Evolutionary conservation across 1,140 invertebrate genomes (phyloP), one percentile per base, ranked within the genome.

Genomic region (Ceratina japonica): DNA sequence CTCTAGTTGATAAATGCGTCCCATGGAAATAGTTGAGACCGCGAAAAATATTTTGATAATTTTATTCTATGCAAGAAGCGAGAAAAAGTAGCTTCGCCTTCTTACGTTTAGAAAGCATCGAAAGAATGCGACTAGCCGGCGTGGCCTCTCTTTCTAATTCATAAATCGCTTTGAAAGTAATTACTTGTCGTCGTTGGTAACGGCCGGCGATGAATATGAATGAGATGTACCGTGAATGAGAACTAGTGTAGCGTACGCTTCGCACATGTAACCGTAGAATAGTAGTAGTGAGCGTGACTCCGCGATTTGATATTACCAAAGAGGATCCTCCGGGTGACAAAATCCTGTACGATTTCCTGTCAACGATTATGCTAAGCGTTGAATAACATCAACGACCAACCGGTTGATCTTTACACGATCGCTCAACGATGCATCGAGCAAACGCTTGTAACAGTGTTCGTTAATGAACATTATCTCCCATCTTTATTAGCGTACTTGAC

Each of bases 201-300:
- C 15, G 51, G 24, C 16, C 54, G 16, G 51, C 58, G 5, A 77
- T 51, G 78, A 84, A 77, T 71, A 81, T 85, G 83, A 85, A 84
- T 85, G 82, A 71, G 54, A 73, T 54, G 65, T 52, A 8, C n/a
- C 20, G 69, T 81, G 83, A 85, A 84, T 84, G 79, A 81, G 64
- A 77, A 62, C 56, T 74, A 27, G 72, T 49, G 37, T 80, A 82
- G n/a, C 31, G 20, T 70, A 56, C n/a, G 51, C 31, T 70, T 80
- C 54, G 22, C 51, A 68, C 56, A 72, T 78, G 59, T 49, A 62
- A 70, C 71, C 15, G 66, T 62, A 71, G 71, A 71, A 22, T 62
- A 20, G 52, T 54, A 68, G 10, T 16, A 15, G 44, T 27, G 49
- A 70, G 20, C 49, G 22, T 54, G 66, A 70, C 56, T 7, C 51